These are phyloP conservation scores for Steatornis caripensis DNA, from an alignment of 2,113 vertebrate species.

Conservation along the genomic window DNA sequence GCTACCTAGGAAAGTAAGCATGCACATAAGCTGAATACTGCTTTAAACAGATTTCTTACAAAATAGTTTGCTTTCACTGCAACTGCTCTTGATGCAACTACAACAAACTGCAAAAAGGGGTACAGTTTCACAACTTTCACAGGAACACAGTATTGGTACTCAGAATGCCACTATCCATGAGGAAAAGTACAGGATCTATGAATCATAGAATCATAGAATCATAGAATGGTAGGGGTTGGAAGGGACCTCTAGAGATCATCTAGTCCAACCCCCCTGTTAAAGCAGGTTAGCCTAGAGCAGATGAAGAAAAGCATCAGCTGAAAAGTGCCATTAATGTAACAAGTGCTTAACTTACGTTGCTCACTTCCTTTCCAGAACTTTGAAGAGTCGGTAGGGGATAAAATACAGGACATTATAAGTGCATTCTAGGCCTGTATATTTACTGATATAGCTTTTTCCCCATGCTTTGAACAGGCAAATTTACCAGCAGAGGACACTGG, in stretches of 20 bases:
- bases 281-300: too few relatives aligned
- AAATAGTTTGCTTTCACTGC: background rate
- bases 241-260: too few relatives aligned
- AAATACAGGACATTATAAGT: background rate
- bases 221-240: too few relatives aligned
- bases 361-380: background rate
- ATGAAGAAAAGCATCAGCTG: background rate
- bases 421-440: background rate
- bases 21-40: background rate
- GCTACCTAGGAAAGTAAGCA: background rate
- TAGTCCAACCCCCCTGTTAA: too few relatives aligned
- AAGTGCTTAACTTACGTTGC: background rate
- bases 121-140: background rate
- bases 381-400: background rate
- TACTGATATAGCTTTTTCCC: background rate
- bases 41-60: background rate
- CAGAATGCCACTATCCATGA: background rate
- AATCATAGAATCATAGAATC: too few relatives aligned
- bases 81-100: background rate
- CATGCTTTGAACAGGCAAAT: background rate
- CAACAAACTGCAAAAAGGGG: background rate
- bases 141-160: background rate
- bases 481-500: background rate
- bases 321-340: background rate
- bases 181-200: background rate